Percentiles rank a stretch among this genome's conserved stretches.
Conservation (phyloP, 2,888 invertebrate genomes). For the Hemistola chrysoprasaria region DNA sequence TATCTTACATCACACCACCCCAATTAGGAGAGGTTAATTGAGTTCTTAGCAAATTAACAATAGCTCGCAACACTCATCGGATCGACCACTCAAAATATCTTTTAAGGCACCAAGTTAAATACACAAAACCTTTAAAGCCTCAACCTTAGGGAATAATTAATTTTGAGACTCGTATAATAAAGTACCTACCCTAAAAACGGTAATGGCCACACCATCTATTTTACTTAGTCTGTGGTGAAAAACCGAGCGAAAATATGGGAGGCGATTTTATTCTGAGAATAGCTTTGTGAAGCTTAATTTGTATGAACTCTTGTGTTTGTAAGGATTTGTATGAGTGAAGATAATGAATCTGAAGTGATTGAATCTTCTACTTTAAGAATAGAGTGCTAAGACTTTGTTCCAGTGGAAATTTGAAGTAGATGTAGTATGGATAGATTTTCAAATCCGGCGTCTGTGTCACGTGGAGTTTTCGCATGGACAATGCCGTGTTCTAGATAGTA, state of each 20-base stretch:
- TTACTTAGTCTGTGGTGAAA: conserved; percentile 25
- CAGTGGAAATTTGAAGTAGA: no score
- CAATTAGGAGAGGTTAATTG: background rate
- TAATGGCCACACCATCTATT: conserved; percentile 30
- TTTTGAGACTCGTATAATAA: conserved; percentile 32
- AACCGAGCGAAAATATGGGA: conserved; percentile 25
- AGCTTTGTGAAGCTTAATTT: conserved; percentile 22
- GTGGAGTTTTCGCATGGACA: no score
- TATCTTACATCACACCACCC: no score
- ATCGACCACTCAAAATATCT: conserved; percentile 7
- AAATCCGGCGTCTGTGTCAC: no score
- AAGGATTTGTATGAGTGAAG: no score
- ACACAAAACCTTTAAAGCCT: conserved; percentile 25
- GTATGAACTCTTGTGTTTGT: conserved; percentile 6
- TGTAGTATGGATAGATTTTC: no score
- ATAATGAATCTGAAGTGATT: no score
- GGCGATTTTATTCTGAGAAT: conserved; percentile 22
- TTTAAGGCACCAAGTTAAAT: conserved; percentile 17
- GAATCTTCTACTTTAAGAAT: no score
- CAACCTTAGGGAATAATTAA: conserved; percentile 29
- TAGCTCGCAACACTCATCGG: background rate
- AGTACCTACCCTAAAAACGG: conserved; percentile 31
- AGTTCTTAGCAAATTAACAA: no score
- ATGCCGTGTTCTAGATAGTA: no score
- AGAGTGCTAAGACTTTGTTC: no score